A percentile compares a stretch with the other conserved stretches of the same genome.
Evolutionary conservation across 1,140 invertebrate genomes (phyloP).

Genomic region (Bombus difficillimus): DNA sequence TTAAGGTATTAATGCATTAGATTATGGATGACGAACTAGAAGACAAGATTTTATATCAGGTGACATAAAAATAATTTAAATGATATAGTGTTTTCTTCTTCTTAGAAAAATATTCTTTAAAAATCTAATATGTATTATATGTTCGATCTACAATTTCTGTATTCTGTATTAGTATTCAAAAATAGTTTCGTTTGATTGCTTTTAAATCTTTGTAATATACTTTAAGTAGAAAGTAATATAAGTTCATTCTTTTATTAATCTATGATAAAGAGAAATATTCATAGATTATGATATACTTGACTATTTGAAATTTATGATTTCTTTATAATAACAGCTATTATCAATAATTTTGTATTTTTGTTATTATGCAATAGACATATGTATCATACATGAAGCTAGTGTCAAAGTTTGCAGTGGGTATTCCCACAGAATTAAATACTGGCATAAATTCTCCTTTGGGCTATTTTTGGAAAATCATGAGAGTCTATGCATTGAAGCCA

Average conservation of each 20-base stretch:
- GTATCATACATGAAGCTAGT: conserved; percentile 91
- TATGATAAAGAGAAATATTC: neutral
- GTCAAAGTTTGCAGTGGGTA: conserved; percentile 89
- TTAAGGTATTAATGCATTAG: conserved; percentile 42
- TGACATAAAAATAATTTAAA: conserved; percentile 51
- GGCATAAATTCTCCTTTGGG: conserved; percentile 82
- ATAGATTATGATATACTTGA: neutral
- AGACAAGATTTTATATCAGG: conserved; percentile 91
- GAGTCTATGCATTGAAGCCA: conserved; percentile 89
- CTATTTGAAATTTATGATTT: neutral
- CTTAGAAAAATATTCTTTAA: neutral
- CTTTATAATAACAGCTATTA: no score
- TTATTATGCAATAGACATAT: conserved; percentile 84
- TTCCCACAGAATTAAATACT: conserved; percentile 85
- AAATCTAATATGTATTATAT: neutral
- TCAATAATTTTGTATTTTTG: neutral
- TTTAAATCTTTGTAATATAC: conserved; percentile 5
- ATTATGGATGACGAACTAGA: conserved; percentile 94
- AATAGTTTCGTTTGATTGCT: conserved; percentile 19
- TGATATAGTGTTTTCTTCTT: neutral
- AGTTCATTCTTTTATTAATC: neutral
- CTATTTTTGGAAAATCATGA: conserved; percentile 89
- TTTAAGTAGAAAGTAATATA: neutral
- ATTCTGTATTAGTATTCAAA: conserved; percentile 33
- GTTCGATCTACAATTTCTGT: neutral